phyloP scores from a whole-genome alignment of 2,888 invertebrate genomes.

The Loripinus fragilis region DNA sequence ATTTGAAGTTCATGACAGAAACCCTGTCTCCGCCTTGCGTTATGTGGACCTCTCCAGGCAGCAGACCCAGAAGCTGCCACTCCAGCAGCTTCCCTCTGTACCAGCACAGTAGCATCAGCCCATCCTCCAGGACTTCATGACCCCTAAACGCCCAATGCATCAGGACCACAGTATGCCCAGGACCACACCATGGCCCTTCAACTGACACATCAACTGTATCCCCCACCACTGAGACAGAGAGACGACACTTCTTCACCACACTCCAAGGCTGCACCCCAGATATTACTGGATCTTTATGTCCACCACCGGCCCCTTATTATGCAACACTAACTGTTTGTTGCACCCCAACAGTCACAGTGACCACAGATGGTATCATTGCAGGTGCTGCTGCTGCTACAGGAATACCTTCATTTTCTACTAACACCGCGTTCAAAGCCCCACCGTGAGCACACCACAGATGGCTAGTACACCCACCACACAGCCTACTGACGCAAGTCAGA shows the following conservation, averaged over 20 bases:
- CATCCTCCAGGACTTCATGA: slow-evolving; percentile 7
- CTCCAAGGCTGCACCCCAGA: neutral
- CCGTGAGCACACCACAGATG: slow-evolving; percentile 22
- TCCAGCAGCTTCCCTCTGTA: slow-evolving; percentile 8
- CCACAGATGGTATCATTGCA: slow-evolving; percentile 25
- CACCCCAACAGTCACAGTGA: slow-evolving; percentile 15
- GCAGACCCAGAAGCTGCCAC: slow-evolving; percentile 31
- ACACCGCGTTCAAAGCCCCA: slow-evolving; percentile 11
- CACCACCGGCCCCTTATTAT: no score
- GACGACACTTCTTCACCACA: slow-evolving; percentile 30
- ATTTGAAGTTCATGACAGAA: slow-evolving; percentile 31
- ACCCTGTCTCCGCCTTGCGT: slow-evolving; percentile 35
- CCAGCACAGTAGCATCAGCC: slow-evolving; percentile 10
- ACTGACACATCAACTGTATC: slow-evolving; percentile 29
- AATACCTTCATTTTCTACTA: slow-evolving; percentile 19
- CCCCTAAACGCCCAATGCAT: slow-evolving; percentile 11
- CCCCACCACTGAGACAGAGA: slow-evolving; percentile 34
- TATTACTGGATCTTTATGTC: no score
- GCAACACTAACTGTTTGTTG: slow-evolving; percentile 18
- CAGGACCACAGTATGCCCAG: slow-evolving; percentile 31
- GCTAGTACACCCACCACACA: slow-evolving; percentile 19
- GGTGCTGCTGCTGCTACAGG: slow-evolving; percentile 23
- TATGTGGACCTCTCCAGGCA: slow-evolving; percentile 34
- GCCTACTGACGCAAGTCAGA: slow-evolving; percentile 24
- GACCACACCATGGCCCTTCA: slow-evolving; percentile 26